phyloP scores from a whole-genome alignment of 2,113 vertebrate genomes.

The rat (Rattus norvegicus) region GRCr8 NC_086031.1:6929001-6929500 shows the following conservation, averaged over 20 bases:
- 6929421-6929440: too few relatives aligned
- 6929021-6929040: neutral
- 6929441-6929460: neutral
- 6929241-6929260: neutral
- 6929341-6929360: too few relatives aligned
- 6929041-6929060: neutral
- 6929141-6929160: neutral
- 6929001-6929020: neutral
- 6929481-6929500: neutral
- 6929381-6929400: neutral
- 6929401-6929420: neutral
- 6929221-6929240: neutral
- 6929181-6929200: neutral
- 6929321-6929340: neutral
- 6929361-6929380: too few relatives aligned
- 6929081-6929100: neutral
- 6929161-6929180: neutral
- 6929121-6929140: neutral
- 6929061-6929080: neutral
- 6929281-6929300: neutral
- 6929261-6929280: neutral
- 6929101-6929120: too few relatives aligned
- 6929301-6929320: too few relatives aligned
- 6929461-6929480: neutral
- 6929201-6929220: neutral